Base-by-base conservation (phyloP, 2,888 invertebrate species). In the Ethmia dodecea region DNA sequence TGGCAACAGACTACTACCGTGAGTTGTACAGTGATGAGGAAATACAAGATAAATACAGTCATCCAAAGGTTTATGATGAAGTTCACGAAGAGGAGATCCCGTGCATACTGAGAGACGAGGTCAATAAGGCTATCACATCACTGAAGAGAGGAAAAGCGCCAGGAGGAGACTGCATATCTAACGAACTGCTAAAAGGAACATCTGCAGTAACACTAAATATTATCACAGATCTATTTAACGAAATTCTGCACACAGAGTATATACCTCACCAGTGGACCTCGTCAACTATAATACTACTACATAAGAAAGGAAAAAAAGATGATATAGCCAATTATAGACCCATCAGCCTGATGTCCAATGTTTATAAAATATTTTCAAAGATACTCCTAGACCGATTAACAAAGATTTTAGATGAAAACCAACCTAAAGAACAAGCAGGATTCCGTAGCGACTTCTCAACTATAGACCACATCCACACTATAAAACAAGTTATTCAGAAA, bases 281-380 rank as follows among this genome's bases (percentile, higher is more conserved):
- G 45, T 52, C 47, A 9, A 47, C 41, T 15, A 55, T 52, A 22
- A 38, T 44, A 38, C 25, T 55, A n/a, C 10, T 55, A 5, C 45
- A 50, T 30, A 50, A 52, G 28, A 53, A 49, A 36, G 47, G 48
- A 13, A 42, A 49, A 13, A 40, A 47, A 33, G 38, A 30, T 2
- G 33, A 47, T 14, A 49, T 47, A 22, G 12, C n/a, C 3, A 45
- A 53, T 12, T 51, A 48, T 8, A 35, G 41, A 28, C 46, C 47
- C 0, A 49, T 41, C n/a, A 43, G 35, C n/a, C 5, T 24, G 29
- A 31, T 25, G 24, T 11, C 12, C 20, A 37, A 28, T 8, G 12
- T 36, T 8, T 39, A 40, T 15, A 40, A 40, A 24, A 12, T 35
- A 5, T 40, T 43, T 9, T 30, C 33, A 1, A 42, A 38, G 35